Evolutionary conservation across 2,888 invertebrate species (phyloP), one percentile per base, ranked within the genome.

Genomic region (Agonopterix alstromeriana): DNA sequence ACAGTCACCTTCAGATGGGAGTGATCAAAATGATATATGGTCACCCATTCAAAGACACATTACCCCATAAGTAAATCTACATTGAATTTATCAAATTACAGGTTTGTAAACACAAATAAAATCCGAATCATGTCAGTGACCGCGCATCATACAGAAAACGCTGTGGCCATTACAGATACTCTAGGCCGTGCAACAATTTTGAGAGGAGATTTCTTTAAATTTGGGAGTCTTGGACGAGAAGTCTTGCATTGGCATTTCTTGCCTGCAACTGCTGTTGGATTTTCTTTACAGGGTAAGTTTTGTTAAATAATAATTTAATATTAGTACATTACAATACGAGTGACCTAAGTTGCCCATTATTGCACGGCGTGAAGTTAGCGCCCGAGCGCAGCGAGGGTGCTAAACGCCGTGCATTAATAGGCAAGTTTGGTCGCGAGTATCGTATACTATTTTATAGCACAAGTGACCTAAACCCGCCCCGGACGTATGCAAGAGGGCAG

Each of bases 221-320:
- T 63, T 41, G 68, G 47, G 10, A 61, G 62, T 52, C 51, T 77
- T 7, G 78, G 77, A 1, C 71, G 72, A 48, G 89, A 89, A 60
- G 63, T 77, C 1, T 49, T 86, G 42, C 89, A 89, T 64, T 89
- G 89, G 89, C 89, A 89, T 61, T 77, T 71, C 48, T 60, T 89
- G 45, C 89, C 89, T 1, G 63, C 80, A 3, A 63, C 83, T 40
- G 77, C 85, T 17, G 66, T 73, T 14, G 73, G 74, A 54, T 81
- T 88, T 57, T 81, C 88, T n/a, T 51, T 68, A 42, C 73, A 82
- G 70, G 89, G 89, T 88, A 65, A 52, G 45, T 53, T 17, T 17
- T 3, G 0, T 17, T 17, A 3, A 17, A 17, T 4, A 14, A n/a
- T n/a, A n/a, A n/a, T n/a, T n/a, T n/a, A n/a, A n/a, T n/a, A n/a